Evolutionary conservation across 2,888 invertebrate genomes (phyloP), one percentile per base, ranked within the genome.

Genomic region (Hanleya hanleyi): DNA sequence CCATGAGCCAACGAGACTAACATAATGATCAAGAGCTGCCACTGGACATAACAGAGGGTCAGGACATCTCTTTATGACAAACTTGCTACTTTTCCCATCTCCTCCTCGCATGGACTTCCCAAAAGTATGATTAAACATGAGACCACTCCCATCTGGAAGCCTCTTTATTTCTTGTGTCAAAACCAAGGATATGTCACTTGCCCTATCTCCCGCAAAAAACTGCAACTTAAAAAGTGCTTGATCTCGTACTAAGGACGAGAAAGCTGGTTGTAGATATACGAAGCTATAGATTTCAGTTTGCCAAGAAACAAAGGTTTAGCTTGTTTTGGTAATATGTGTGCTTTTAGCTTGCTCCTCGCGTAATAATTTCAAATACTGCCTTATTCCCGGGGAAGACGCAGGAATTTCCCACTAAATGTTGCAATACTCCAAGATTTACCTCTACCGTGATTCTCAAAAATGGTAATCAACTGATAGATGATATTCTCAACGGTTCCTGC

Each of bases 161-260:
- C 35, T 38, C 7, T 29, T 47, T 15, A 68, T 29, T 33, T 68
- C 68, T 33, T 68, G 68, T 38, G 68, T 35, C 26, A 49, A 49
- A 35, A 50, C 18, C 18, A 35, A 32, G 18, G 35, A 35, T 36
- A 49, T n/a, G 32, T 68, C 68, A 18, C 49, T 18, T 9, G 50
- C 50, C 12, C 68, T 4, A 33, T 68, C 50, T 22, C 68, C 68
- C 6, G 33, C 68, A 29, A 67, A 68, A 50, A 49, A 68, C 36
- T 47, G 41, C n/a, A 50, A 26, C 36, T 68, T 68, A 32, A 68
- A 50, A 1, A 68, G 32, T 1, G 50, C 68, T 35, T 68, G 50
- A 32, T 68, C 50, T 68, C 50, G 6, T 29, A 33, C 29, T 29
- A 35, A 35, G 47, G 18, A 3, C 41, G 29, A 29, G n/a, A 29